Base-by-base conservation (phyloP, 2,797 vertebrate species). In the Parotocinclus haroldoi region DNA sequence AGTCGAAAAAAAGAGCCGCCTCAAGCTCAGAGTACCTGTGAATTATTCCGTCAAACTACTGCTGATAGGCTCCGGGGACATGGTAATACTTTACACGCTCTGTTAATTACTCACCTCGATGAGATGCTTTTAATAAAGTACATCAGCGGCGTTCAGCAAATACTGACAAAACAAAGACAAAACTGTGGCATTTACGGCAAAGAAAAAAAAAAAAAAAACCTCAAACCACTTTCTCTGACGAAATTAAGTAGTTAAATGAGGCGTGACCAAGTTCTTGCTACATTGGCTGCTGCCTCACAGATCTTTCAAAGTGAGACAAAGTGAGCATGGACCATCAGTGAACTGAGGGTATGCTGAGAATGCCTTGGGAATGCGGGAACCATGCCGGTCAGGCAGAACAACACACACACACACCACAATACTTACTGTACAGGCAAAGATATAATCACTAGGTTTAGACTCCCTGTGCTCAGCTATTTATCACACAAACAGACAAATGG, bases 371-470 rank as follows among this genome's bases (percentile, higher is more conserved):
- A 27, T 42, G 8, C 10, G 40, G 40, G 40, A 42, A 1, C 7
- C 10, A 11, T 7, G 40, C 40, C 40, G 9, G 40, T 7, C 40
- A 42, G 40, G 8, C 40, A 45, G 10, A 46, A 39, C 14, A 62
- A 48, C 44, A 74, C 68, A 69, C 58, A 70, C 12, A 66, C 46
- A 46, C 45, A 63, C 57, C 79, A 38, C 12, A n/a, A 44, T 10
- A 42, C 14, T 7, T 16, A 16, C 4, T 17, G 0, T 10, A 17
- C 14, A 10, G 16, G 40, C 27, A 27, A 27, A 27, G 27, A 27
- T 5, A 27, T 2, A 27, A 27, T 27, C 27, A 27, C 10, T 42
- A 11, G 40, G 40, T 3, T 42, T 42, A 42, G 40, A 42, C 40
- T 9, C 40, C 40, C 40, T 27, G 5, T 5, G 27, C 27, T 27